These are phyloP conservation scores for Pachyrhynchus sulphureomaculatus DNA, from an alignment of 1,140 invertebrate genomes.

Conservation along the genomic window DNA sequence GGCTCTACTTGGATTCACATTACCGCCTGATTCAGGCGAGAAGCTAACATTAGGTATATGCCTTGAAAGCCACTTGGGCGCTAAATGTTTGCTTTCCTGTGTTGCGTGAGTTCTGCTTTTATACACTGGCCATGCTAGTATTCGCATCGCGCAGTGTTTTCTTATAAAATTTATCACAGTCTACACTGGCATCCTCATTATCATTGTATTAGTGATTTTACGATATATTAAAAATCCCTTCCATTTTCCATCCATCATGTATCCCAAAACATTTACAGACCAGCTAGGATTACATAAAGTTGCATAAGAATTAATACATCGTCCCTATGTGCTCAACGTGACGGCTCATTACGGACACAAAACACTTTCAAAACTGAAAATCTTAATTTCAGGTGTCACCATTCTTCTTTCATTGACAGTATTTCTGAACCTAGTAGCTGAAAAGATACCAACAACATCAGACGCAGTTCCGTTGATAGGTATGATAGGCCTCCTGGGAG, in stretches of 20 bases:
- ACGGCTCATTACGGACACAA: constrained; percentile 8
- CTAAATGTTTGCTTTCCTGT: constrained; percentile 23
- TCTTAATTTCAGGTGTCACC: constrained; percentile 82
- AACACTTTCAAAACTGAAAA: constrained; percentile 45
- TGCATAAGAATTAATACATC: neutral
- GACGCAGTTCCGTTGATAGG: constrained; percentile 77
- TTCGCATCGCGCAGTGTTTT: neutral
- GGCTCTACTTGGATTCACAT: constrained; percentile 96
- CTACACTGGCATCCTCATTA: constrained; percentile 14
- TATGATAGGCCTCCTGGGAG: constrained; percentile 33
- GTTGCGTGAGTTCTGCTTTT: constrained; percentile 5
- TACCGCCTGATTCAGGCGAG: constrained; percentile 98
- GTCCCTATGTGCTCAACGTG: neutral
- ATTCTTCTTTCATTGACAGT: constrained; percentile 98
- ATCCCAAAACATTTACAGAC: neutral
- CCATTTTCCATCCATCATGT: no score
- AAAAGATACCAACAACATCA: constrained; percentile 89
- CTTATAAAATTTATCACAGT: neutral
- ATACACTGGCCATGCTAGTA: neutral
- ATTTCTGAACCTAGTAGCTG: constrained; percentile 92
- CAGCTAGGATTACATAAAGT: neutral
- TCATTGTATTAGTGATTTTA: neutral
- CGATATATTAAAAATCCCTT: neutral
- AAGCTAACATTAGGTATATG: constrained; percentile 86
- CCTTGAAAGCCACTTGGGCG: neutral